Conservation (phyloP, 2,888 invertebrate genomes). For the Drosophila monieri region DNA sequence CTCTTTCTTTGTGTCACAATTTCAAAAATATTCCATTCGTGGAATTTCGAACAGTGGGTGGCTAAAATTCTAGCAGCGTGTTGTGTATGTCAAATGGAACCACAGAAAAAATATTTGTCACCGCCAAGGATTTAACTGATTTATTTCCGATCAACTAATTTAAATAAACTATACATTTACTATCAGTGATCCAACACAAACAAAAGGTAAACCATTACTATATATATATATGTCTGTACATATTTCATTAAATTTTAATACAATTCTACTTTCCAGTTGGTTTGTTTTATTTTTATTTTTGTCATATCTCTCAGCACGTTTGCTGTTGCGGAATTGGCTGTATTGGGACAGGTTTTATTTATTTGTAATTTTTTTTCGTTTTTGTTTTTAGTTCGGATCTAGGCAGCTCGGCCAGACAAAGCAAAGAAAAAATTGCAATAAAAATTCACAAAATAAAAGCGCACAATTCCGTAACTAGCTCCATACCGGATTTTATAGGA, state of each 20-base stretch:
- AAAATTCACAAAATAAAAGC: slow-evolving; percentile 49
- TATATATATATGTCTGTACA: neutral
- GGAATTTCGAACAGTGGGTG: slow-evolving; percentile 17
- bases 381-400: slow-evolving; percentile 25
- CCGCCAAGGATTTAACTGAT: slow-evolving; percentile 13
- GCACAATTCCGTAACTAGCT: slow-evolving; percentile 36
- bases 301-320: slow-evolving; percentile 2
- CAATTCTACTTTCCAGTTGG: slow-evolving; percentile 32
- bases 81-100: slow-evolving; percentile 3
- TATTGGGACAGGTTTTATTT: slow-evolving; percentile 34
- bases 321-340: slow-evolving; percentile 23
- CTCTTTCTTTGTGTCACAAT: slow-evolving; percentile 8
- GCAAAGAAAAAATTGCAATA: slow-evolving; percentile 32
- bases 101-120: slow-evolving; percentile 26
- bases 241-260: slow-evolving; percentile 45
- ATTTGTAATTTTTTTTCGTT: slow-evolving; percentile 23
- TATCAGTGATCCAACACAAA: slow-evolving; percentile 10
- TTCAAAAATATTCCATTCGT: slow-evolving; percentile 19
- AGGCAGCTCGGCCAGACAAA: slow-evolving; percentile 41
- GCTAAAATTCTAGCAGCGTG: neutral
- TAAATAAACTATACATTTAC: slow-evolving; percentile 34
- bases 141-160: slow-evolving; percentile 30
- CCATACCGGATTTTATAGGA: slow-evolving; percentile 6
- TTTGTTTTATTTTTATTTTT: neutral
- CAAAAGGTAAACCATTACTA: slow-evolving; percentile 30